Percentiles rank a stretch among this genome's conserved stretches.
Conservation (phyloP, 2,888 invertebrate genomes). For the Zhuqinia jingwanae region DNA sequence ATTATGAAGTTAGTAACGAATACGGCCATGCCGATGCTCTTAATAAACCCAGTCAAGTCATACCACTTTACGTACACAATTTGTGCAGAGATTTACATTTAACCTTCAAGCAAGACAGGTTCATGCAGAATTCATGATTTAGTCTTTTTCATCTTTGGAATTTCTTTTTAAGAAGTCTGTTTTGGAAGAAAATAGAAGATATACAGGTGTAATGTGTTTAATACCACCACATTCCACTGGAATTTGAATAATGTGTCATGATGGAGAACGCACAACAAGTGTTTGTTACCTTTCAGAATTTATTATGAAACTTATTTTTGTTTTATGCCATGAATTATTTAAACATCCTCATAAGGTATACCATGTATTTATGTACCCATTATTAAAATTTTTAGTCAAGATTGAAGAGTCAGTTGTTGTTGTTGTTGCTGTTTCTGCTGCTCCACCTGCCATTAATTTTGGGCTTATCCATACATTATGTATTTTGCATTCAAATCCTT, state of each 20-base stretch:
- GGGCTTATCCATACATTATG: background rate
- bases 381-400: background rate
- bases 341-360: too few relatives aligned
- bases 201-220: slow-evolving; percentile 27
- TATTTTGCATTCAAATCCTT: too few relatives aligned
- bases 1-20: background rate
- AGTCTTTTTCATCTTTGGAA: background rate
- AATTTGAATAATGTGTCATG: background rate
- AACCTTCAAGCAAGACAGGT: slow-evolving; percentile 67
- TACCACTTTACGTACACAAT: background rate
- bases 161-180: slow-evolving; percentile 35
- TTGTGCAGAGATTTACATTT: slow-evolving; percentile 35
- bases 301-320: background rate
- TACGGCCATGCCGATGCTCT: too few relatives aligned
- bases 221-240: slow-evolving; percentile 28
- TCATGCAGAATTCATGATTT: slow-evolving; percentile 63
- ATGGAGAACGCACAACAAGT: slow-evolving; percentile 5
- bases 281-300: slow-evolving; percentile 27
- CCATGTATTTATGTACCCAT: background rate
- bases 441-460: background rate
- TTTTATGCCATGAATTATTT: background rate
- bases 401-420: background rate
- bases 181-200: slow-evolving; percentile 24
- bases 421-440: too few relatives aligned
- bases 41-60: too few relatives aligned